phyloP scores from a whole-genome alignment of 2,113 vertebrate species.

The Myiozetetes cayanensis region DNA sequence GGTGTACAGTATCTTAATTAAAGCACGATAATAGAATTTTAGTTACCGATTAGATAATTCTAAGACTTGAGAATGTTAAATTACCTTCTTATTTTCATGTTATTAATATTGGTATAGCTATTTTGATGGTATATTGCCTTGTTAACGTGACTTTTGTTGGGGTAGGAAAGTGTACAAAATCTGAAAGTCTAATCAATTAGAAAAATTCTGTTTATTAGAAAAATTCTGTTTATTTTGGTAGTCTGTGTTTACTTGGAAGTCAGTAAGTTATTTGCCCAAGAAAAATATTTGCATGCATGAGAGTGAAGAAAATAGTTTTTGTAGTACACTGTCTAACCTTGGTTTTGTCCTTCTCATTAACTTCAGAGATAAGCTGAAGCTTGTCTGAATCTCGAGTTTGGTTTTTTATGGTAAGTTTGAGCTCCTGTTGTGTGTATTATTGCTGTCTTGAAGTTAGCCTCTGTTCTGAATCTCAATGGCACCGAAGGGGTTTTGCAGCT shows the following conservation, averaged over 20 bases:
- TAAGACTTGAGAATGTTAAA: conserved; percentile 43
- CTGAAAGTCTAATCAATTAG: conserved; percentile 12
- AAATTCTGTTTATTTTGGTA: neutral
- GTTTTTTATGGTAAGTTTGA: neutral
- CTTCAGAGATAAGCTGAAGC: neutral
- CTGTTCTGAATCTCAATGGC: neutral
- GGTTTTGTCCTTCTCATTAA: neutral
- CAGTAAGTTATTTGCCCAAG: neutral
- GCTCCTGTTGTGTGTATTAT: neutral
- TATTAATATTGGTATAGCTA: conserved; percentile 59
- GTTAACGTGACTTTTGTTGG: conserved; percentile 29
- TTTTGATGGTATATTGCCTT: conserved; percentile 40
- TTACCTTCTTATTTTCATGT: conserved; percentile 52
- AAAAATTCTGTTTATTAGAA: conserved; percentile 24
- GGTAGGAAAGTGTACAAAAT: conserved; percentile 7
- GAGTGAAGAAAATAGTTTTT: neutral
- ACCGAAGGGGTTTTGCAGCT: neutral
- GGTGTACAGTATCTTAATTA: conserved; percentile 76
- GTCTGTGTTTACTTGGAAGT: conserved; percentile 23
- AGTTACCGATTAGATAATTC: conserved; percentile 68
- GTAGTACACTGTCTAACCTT: neutral
- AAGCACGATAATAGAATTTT: conserved; percentile 65
- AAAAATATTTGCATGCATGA: neutral
- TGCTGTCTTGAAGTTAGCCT: neutral
- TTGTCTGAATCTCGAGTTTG: neutral